Evolutionary conservation across 2,888 invertebrate species (phyloP), one percentile per base, ranked within the genome.

Genomic region (Strigamia crassipes): DNA sequence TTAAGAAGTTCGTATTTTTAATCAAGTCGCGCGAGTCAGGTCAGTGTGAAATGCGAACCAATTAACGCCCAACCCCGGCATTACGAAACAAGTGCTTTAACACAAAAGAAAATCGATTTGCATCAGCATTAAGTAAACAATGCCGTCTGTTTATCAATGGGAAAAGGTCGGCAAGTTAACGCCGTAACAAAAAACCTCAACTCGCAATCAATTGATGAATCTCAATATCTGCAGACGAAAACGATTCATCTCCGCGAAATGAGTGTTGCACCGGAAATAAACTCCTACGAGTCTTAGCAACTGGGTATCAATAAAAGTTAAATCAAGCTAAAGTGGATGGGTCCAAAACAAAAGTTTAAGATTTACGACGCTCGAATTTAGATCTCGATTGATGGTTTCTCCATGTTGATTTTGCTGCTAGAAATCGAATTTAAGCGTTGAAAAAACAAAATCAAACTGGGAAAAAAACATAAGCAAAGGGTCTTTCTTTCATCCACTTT

Each of bases 1-100:
- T 73, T 31, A 73, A 73, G 73, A 31, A 23, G 73, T 73, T 31
- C 73, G 73, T 73, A 73, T 73, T 73, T 38, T 73, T 73, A 73
- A 73, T 73, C 27, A 73, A 73, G 73, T 73, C 73, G 23, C 23
- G 27, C 4, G 27, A 73, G 73, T n/a, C 73, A 73, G 73, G 73
- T 73, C 73, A 73, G 13, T 31, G 73, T 73, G 73, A 73, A 73
- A 73, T 15, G 73, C 23, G 73, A 73, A 73, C 15, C 73, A 73
- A 73, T 73, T 73, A 73, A 12, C 5, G 21, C 2, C 13, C 61
- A 66, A 66, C 73, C 73, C 6, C 27, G 73, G 23, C 31, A 31
- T 27, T 12, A 31, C 73, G 31, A 73, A 73, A 73, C 18, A 56
- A 56, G 8, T 56, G 56, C 56, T n/a, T 18, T 12, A 6, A 18